Evolutionary conservation across 1,140 invertebrate genomes (phyloP).

Genomic region (Brachionus angularis): DNA sequence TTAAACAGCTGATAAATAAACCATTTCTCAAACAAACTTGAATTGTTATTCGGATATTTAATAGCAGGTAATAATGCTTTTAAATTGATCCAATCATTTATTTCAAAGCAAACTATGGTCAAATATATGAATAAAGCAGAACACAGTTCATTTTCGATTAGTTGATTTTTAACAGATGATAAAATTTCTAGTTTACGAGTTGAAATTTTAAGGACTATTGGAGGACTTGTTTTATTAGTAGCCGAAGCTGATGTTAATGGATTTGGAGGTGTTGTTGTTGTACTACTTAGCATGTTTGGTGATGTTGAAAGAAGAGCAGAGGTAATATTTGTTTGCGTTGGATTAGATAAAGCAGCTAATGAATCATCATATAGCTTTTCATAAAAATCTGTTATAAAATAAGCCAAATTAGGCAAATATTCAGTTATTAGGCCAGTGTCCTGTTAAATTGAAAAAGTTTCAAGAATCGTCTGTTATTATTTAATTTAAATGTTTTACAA

Average conservation of each 20-base stretch:
- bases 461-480: too few relatives aligned
- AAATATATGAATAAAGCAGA: slow-evolving; percentile 9
- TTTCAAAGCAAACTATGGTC: slow-evolving; percentile 30
- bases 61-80: slow-evolving; percentile 15
- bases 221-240: not conserved
- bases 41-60: slow-evolving; percentile 32
- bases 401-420: slow-evolving; percentile 43
- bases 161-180: not conserved
- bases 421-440: slow-evolving; percentile 46
- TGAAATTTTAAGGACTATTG: slow-evolving; percentile 38
- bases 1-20: slow-evolving; percentile 32
- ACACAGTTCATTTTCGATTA: slow-evolving; percentile 40
- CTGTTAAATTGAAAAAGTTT: too few relatives aligned
- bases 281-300: slow-evolving; percentile 1
- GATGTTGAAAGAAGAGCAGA: slow-evolving; percentile 17
- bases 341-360: not conserved
- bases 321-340: not conserved
- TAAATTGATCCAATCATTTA: slow-evolving; percentile 39
- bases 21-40: slow-evolving; percentile 20
- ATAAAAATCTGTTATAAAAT: slow-evolving; percentile 41
- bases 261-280: not conserved
- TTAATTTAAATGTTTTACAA: too few relatives aligned
- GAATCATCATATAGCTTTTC: slow-evolving; percentile 42
- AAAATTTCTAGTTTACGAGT: slow-evolving; percentile 36
- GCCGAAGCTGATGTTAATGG: not conserved